Base-by-base conservation (phyloP, 2,113 vertebrate genomes). In the Seriola quinqueradiata region DNA sequence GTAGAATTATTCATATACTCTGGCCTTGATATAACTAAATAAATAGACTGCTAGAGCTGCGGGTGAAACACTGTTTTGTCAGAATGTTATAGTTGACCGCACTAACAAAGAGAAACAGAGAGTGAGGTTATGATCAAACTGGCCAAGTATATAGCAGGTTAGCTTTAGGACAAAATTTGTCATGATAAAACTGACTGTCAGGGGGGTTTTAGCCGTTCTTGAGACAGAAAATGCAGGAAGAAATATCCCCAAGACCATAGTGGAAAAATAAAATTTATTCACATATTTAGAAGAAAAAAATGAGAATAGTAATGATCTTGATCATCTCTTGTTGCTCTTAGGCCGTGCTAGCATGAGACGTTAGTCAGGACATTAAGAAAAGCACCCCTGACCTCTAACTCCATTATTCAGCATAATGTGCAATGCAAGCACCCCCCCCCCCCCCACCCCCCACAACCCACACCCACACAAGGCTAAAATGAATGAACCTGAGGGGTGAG, bases 351-450 rank as follows among this genome's bases (percentile, higher is more conserved):
- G 25, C 28, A 50, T 66, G 66, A 85, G 87, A 88, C 61, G 17
- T 81, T 48, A 79, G 57, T 80, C 67, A 89, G 74, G 38, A 54
- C n/a, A 64, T 83, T 32, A 34, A n/a, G 67, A 90, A 90, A 86
- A 28, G 75, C 89, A 94, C 94, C 94, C 90, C 89, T 80, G 87
- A 71, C 57, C 81, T 83, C 42, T 83, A 69, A 79, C 75, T 77
- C 57, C 74, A 77, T 88, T 76, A 68, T 74, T 90, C 69, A 79
- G 70, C 66, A 2, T 44, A 63, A 63, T 57, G 66, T 75, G 68
- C 46, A 84, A 87, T 40, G 23, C 74, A 78, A 74, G 79, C 72
- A 2, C 28, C 28, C 25, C 28, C 28, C 2, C 1, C 25, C 28
- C 28, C 28, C 28, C 28, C 28, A 75, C 21, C 79, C 28, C 61